Conservation (phyloP, 2,888 invertebrate species). For the Idaea aversata region DNA sequence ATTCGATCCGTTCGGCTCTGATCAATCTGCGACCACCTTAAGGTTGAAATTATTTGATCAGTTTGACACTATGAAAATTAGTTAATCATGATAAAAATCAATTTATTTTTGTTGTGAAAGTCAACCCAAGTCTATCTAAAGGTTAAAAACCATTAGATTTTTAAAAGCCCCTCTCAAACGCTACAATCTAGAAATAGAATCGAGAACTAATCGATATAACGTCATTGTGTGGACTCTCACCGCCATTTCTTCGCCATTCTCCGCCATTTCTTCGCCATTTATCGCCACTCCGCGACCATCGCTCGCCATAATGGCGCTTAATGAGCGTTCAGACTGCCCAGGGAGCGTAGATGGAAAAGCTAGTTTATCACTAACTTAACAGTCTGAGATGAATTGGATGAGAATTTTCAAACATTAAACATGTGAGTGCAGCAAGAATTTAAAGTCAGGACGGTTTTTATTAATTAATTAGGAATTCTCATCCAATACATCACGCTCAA, state of each 20-base stretch:
- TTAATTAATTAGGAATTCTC: no score
- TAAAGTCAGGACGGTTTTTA: no score
- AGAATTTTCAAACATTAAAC: no score
- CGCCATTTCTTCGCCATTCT: conserved; percentile 32
- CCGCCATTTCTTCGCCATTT: conserved; percentile 50
- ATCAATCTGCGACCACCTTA: no score
- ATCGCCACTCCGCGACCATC: conserved; percentile 54
- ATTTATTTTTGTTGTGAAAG: no score
- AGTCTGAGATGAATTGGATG: background rate
- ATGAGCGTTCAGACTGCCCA: conserved; percentile 69
- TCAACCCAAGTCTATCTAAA: no score
- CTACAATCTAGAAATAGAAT: conserved; percentile 37
- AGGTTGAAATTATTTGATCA: no score
- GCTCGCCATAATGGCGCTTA: conserved; percentile 63
- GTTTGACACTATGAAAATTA: no score
- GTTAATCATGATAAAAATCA: no score
- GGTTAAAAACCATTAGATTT: background rate
- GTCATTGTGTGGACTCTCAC: conserved; percentile 31
- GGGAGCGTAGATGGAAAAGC: conserved; percentile 35
- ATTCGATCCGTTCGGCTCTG: no score
- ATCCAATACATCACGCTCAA: no score
- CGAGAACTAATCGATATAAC: conserved; percentile 37
- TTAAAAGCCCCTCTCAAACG: background rate
- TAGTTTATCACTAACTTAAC: background rate
- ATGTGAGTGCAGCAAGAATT: no score